Evolutionary conservation across 2,888 invertebrate genomes (phyloP).

Genomic region (Metopia argyrocephala): DNA sequence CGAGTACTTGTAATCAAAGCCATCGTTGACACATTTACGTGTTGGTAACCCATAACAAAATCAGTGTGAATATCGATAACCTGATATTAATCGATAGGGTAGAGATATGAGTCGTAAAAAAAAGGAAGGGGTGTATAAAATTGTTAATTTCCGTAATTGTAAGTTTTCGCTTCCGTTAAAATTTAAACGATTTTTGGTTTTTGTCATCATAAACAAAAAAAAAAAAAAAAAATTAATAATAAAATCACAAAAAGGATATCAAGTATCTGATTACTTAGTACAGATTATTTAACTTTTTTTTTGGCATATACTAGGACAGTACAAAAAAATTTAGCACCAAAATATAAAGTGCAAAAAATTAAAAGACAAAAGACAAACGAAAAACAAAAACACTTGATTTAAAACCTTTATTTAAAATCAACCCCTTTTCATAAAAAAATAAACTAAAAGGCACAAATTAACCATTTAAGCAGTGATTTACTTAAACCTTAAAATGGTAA

Average conservation of each 20-base stretch:
- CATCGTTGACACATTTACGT: slow-evolving; percentile 52
- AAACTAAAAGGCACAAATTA: neutral
- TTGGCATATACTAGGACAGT: neutral
- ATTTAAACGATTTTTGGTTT: too few species aligned
- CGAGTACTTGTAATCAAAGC: slow-evolving; percentile 34
- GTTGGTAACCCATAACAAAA: neutral
- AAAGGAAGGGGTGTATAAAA: slow-evolving; percentile 26
- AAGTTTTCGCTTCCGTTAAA: slow-evolving; percentile 70
- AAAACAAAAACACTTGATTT: slow-evolving; percentile 48
- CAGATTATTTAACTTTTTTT: slow-evolving; percentile 57
- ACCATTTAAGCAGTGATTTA: neutral
- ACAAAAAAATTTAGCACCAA: slow-evolving; percentile 8
- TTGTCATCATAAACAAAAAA: slow-evolving; percentile 22
- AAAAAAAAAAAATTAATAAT: slow-evolving; percentile 65
- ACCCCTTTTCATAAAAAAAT: neutral
- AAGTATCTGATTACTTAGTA: slow-evolving; percentile 66
- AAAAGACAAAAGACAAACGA: slow-evolving; percentile 18
- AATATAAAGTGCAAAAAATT: neutral
- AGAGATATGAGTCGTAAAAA: neutral
- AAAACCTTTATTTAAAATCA: too few species aligned
- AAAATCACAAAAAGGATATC: slow-evolving; percentile 66
- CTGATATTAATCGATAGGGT: slow-evolving; percentile 33
- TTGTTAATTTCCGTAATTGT: slow-evolving; percentile 69
- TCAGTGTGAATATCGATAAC: slow-evolving; percentile 15
- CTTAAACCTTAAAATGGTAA: neutral